Base-by-base conservation (phyloP, 1,140 invertebrate genomes). In the Trichoplusia ni region DNA sequence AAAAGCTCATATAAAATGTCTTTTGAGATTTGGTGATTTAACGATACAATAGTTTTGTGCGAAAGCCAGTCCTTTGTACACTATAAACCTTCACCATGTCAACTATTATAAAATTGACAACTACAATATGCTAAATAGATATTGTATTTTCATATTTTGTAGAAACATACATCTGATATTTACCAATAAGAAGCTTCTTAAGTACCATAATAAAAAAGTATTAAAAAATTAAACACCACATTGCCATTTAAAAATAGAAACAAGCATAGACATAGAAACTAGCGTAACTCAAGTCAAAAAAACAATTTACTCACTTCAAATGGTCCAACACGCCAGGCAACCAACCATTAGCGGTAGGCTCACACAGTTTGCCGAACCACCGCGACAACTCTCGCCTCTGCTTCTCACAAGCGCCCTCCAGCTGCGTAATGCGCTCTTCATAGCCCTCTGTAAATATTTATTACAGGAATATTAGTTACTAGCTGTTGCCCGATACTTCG, bases 281-380 rank as follows among this genome's bases (percentile, higher is more conserved):
- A n/a, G n/a, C n/a, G n/a, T n/a, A n/a, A n/a, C n/a, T n/a, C n/a
- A n/a, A n/a, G n/a, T n/a, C n/a, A n/a, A n/a, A n/a, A n/a, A n/a
- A n/a, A n/a, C n/a, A n/a, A n/a, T n/a, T n/a, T n/a, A 66, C 73
- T 64, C 37, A 88, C 85, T 81, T 84, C 27, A 84, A 69, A 56
- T 86, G 85, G 0, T 84, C 73, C 35, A 89, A n/a, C 4, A 89
- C 79, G 0, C 70, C 82, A 0, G 83, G 77, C 47, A 89, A 73
- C 82, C 82, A 85, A 9, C 74, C 75, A 4, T 70, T 72, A 0
- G 65, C 62, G 1, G 74, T 60, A 0, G 77, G 66, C 7, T 81
- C 84, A 14, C 64, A 54, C 7, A 75, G 65, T 14, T 79, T 79
- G 25, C 73, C 65, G 60, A 82, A 86, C 84, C 84, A 86, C 0